Percentiles rank a stretch among this genome's conserved stretches.
phyloP scores from a whole-genome alignment of 2,113 vertebrate genomes.

The Acrocephalus kingi region DNA sequence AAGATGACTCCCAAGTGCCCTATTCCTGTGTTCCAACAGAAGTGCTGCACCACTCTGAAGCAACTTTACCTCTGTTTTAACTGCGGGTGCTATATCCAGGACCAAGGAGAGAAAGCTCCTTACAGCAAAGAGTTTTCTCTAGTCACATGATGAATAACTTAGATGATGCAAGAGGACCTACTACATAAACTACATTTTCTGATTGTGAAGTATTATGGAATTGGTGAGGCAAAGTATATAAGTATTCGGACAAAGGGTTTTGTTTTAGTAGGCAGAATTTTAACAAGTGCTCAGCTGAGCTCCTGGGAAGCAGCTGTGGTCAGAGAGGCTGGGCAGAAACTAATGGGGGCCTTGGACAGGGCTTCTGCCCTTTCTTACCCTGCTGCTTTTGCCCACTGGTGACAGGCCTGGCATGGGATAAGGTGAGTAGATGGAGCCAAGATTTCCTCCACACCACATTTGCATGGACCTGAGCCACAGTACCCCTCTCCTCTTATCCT shows the following conservation, averaged over 20 bases:
- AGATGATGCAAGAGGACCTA: neutral
- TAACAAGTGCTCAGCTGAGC: neutral
- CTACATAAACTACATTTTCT: neutral
- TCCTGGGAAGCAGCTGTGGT: neutral
- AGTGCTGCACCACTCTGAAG: neutral
- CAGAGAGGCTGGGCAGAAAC: neutral
- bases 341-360: neutral
- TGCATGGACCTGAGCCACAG: neutral
- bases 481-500: neutral
- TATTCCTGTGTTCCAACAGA: neutral
- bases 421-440: neutral
- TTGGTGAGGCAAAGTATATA: neutral
- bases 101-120: neutral
- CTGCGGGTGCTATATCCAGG: conserved; percentile 3
- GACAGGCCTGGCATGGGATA: neutral
- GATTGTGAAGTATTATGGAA: neutral
- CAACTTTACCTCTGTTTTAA: conserved; percentile 10
- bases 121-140: neutral
- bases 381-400: neutral
- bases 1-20: neutral
- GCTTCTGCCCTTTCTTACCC: neutral
- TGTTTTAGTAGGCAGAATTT: neutral
- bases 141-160: neutral
- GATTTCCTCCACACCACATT: neutral
- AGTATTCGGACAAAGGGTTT: neutral